Conservation (phyloP, 2,797 vertebrate species). For the Nasua narica region DNA sequence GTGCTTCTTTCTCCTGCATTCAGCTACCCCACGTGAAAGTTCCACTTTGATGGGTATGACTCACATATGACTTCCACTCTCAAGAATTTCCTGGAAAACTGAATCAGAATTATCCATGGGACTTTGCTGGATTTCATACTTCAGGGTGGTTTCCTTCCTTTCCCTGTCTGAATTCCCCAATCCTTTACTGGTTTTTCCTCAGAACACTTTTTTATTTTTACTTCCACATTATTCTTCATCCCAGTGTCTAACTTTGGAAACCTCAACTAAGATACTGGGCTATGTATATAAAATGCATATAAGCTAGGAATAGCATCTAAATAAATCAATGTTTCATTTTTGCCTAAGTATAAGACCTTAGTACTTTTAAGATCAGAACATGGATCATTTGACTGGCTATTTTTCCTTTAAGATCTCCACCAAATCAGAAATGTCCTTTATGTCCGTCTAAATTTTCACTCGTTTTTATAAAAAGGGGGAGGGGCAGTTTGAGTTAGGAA, state of each 20-base stretch:
- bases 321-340: not conserved
- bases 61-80: not conserved
- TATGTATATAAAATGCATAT: not conserved
- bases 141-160: not conserved
- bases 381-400: not conserved
- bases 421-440: not conserved
- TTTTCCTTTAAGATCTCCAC: not conserved
- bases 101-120: not conserved
- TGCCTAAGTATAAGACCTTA: not conserved
- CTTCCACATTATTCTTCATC: not conserved
- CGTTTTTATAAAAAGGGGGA: not conserved
- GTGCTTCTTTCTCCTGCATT: not conserved
- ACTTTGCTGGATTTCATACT: not conserved
- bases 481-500: not conserved
- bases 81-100: not conserved
- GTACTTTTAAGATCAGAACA: not conserved
- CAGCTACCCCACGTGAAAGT: not conserved
- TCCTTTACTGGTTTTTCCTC: not conserved
- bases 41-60: not conserved
- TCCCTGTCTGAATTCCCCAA: not conserved
- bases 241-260: not conserved
- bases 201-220: not conserved
- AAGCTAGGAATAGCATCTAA: not conserved
- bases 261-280: not conserved
- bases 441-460: not conserved